phyloP scores from a whole-genome alignment of 2,888 invertebrate species.

The Apotomis betuletana region DNA sequence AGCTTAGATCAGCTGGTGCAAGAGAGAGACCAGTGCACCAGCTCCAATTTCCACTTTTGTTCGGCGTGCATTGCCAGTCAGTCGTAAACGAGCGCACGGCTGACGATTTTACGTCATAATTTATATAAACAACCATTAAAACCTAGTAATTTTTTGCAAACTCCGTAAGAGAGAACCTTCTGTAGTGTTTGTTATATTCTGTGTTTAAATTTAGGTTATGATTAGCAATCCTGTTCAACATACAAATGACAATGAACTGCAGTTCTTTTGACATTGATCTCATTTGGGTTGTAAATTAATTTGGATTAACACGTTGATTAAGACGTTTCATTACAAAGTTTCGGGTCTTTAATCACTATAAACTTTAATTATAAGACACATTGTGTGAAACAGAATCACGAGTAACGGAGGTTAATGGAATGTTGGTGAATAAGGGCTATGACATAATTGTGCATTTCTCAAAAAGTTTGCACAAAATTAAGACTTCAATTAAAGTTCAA shows the following conservation, averaged over 20 bases:
- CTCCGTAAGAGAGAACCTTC: no score
- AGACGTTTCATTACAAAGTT: conserved; percentile 27
- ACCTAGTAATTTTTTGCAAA: no score
- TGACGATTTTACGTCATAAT: no score
- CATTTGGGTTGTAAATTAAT: conserved; percentile 29
- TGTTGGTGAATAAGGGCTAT: not conserved
- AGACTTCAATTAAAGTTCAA: no score
- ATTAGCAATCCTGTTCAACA: conserved; percentile 23
- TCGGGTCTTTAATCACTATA: conserved; percentile 6
- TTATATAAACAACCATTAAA: no score
- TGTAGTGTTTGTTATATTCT: not conserved
- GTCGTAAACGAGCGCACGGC: no score
- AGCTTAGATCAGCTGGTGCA: no score
- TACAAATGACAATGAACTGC: conserved; percentile 10
- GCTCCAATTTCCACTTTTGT: no score
- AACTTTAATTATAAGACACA: conserved; percentile 2
- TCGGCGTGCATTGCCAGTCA: no score
- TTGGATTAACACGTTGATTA: conserved; percentile 25
- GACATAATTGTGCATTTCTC: no score
- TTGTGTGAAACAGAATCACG: not conserved
- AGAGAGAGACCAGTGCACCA: no score
- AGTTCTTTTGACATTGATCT: conserved; percentile 38
- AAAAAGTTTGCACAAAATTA: no score
- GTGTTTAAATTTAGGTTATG: not conserved
- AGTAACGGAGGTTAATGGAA: not conserved